Evolutionary conservation across 2,888 invertebrate species (phyloP), one percentile per base, ranked within the genome.

Genomic region (Steromphala cineraria): DNA sequence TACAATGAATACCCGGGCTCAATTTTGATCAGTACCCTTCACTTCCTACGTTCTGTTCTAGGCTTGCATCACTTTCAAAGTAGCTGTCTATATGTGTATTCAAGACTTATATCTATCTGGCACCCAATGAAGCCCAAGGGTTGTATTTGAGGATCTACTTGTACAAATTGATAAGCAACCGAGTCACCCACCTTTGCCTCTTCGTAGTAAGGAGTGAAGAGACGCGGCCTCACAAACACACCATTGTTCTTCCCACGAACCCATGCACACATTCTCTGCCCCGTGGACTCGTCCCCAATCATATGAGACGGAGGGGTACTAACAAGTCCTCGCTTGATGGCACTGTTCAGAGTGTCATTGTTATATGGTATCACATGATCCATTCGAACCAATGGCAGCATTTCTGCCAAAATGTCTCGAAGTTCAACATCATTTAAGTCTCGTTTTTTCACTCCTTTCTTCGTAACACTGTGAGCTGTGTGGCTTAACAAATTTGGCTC

Each of bases 181-280:
- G n/a, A n/a, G n/a, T n/a, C 80, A 77, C 83, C 80, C 89, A 96
- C 96, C 95, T 98, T 98, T 15, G 97, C 96, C 94, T 98, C 98
- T 93, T 98, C 98, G 89, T 97, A 97, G 93, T 98, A 98, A 55
- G 98, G 98, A 95, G 97, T 96, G 94, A 98, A 99, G 84, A 98
- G 95, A 67, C 99, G 95, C 77, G 98, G 98, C 86, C 97, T 95
- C 7, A 97, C 96, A 87, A 91, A 94, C 81, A 93, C 90, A 19
- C 93, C 93, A 80, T 90, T 92, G 86, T 91, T 91, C 80, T 91
- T 92, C 17, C 89, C 87, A 40, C 93, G 89, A n/a, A 93, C 88
- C 93, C 93, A 93, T 4, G 91, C 90, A 62, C 89, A 86, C 7
- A 89, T 88, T 28, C 85, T 86, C 8, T 89, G 89, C 15, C 84